Evolutionary conservation across 92 coral and sea anemone genomes (phyloP), one percentile per base, ranked within the genome.

Genomic region (Parazoanthus swiftii): DNA sequence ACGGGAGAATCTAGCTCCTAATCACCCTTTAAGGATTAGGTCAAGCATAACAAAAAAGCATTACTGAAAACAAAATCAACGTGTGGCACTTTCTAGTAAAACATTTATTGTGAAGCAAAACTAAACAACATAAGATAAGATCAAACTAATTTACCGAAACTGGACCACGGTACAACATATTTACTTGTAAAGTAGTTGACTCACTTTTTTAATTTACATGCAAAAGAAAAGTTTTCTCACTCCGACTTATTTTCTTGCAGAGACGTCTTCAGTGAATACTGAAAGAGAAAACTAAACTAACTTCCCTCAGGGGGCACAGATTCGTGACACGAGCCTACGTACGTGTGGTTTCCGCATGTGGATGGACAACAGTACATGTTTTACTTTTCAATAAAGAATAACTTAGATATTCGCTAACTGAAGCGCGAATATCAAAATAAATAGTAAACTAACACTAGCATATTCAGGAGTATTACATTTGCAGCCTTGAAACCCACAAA

Each of bases 11-110:
- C 21, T 84, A 29, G 68, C 3, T 15, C 6, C 37, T 84, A 26
- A 84, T 71, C 87, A 84, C 65, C 43, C 10, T 46, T 25, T 14
- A 68, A 18, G 13, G 42, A 71, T 84, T 25, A 71, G 77, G 78
- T 72, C 79, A 84, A 46, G 87, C 79, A 70, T 84, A 46, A 71
- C 87, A 8, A 43, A 71, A 51, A 51, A 14, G 9, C 38, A 21
- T 3, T 35, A 84, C 8, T 84, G 67, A 25, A 84, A 70, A 84
- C 87, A 84, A 84, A 84, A 72, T 44, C 87, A 71, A 84, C 87
- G 67, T 84, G 87, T 71, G 87, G 67, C 29, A 71, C 25, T 18
- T 70, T 44, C 72, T 81, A n/a, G 85, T 81, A 81, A 58, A 81
- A 81, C 85, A 58, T 50, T 50, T 79, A 79, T 79, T 79, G 82